Percentiles rank a stretch among this genome's conserved stretches.
Evolutionary conservation across 2,113 vertebrate species (phyloP).

Genomic region (Austrofundulus limnaeus): DNA sequence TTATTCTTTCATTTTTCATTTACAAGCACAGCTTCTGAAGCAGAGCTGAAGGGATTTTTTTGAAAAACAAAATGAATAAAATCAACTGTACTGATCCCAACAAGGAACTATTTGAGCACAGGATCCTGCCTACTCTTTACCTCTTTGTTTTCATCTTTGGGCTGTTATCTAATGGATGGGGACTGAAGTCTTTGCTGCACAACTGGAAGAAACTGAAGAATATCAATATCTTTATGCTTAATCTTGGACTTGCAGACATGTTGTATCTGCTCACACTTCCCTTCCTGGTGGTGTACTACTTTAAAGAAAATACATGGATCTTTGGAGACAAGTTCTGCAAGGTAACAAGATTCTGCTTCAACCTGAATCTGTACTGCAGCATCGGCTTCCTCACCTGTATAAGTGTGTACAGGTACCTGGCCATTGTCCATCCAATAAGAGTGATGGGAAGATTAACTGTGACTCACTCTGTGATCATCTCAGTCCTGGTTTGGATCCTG

Average conservation of each 20-base stretch:
- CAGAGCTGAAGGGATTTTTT: too few species aligned
- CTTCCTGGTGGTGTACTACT: constrained; percentile 79
- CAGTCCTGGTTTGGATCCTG: constrained; percentile 70
- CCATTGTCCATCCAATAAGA: constrained; percentile 81
- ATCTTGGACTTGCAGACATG: constrained; percentile 81
- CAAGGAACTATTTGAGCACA: too few species aligned
- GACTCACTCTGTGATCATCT: constrained; percentile 40
- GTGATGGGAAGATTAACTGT: constrained; percentile 71
- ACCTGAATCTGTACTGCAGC: constrained; percentile 84
- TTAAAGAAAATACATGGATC: constrained; percentile 63
- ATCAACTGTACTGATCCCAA: too few species aligned
- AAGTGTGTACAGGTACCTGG: constrained; percentile 84
- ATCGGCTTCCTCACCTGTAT: constrained; percentile 86
- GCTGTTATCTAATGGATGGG: constrained; percentile 73
- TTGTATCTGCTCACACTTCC: constrained; percentile 83
- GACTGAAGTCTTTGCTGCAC: constrained; percentile 59
- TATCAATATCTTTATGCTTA: constrained; percentile 76
- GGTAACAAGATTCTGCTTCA: constrained; percentile 78
- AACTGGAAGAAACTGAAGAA: constrained; percentile 55
- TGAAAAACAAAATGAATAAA: too few species aligned
- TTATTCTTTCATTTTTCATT: too few species aligned
- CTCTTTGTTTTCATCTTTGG: constrained; percentile 77
- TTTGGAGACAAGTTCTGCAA: constrained; percentile 81
- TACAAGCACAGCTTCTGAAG: too few species aligned
- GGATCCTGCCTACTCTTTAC: constrained; percentile 73